A percentile compares a stretch with the other conserved stretches of the same genome.
Conservation (phyloP, 2,113 vertebrate genomes). For the Cephalopholis sonnerati region DNA sequence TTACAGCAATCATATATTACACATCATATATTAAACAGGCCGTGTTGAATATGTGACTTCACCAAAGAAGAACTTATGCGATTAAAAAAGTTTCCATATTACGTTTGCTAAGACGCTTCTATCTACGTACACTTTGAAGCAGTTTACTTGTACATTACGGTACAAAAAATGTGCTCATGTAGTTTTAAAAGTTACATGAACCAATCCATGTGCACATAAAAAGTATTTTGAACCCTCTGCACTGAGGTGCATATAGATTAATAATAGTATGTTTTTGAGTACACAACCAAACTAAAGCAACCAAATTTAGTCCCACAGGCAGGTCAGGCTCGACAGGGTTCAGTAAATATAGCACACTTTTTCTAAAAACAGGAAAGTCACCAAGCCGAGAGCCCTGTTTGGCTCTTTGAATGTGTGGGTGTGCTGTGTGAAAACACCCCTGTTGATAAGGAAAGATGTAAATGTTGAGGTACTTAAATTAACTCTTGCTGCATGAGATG, state of each 20-base stretch:
- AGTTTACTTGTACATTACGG: too few species aligned
- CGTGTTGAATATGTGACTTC: too few species aligned
- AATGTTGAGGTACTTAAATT: background rate
- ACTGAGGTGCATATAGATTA: background rate
- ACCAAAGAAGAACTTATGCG: too few species aligned
- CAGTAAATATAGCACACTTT: background rate
- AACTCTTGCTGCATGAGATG: background rate
- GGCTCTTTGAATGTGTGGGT: constrained; percentile 35
- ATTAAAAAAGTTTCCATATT: too few species aligned
- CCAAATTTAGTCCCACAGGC: background rate
- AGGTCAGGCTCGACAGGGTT: background rate
- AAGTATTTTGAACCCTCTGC: background rate
- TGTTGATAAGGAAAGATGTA: constrained; percentile 1
- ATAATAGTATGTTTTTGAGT: background rate
- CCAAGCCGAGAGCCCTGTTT: background rate
- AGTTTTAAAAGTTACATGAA: too few species aligned
- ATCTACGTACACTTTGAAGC: too few species aligned
- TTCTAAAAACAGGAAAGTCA: constrained; percentile 15
- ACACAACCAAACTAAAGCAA: background rate
- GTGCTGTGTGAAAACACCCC: background rate
- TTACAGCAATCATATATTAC: too few species aligned
- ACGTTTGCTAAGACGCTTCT: too few species aligned
- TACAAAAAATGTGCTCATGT: too few species aligned
- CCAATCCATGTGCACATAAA: too few species aligned
- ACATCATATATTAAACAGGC: too few species aligned